These are phyloP conservation scores for Helobdella robusta DNA, from an alignment of 2,888 invertebrate species.

Conservation along the genomic window DNA sequence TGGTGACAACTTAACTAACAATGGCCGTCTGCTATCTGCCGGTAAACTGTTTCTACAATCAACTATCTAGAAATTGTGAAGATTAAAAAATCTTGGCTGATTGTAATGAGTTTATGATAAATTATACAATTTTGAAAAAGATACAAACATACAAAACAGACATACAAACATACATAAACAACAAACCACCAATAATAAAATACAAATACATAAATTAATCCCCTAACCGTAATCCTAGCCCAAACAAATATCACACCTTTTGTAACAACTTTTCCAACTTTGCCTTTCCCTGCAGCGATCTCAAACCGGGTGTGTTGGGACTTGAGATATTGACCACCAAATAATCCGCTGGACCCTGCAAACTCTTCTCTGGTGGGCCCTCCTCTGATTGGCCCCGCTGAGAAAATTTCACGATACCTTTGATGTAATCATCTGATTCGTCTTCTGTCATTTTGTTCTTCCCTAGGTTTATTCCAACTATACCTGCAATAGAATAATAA, in stretches of 20 bases:
- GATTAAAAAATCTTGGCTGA: background rate
- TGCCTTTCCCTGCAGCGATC: conserved; percentile 69
- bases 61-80: conserved; percentile 39
- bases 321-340: conserved; percentile 83
- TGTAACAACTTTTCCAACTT: conserved; percentile 62
- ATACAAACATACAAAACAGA: background rate
- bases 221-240: background rate
- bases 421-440: conserved; percentile 69
- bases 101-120: background rate
- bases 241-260: conserved; percentile 36
- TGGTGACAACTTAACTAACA: conserved; percentile 89
- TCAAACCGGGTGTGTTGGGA: conserved; percentile 86
- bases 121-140: background rate
- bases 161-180: background rate
- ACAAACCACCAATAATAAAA: background rate
- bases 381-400: no score
- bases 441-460: conserved; percentile 77
- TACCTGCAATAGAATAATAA: conserved; percentile 33
- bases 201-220: no score
- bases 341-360: no score
- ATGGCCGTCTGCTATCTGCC: conserved; percentile 54
- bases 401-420: conserved; percentile 71
- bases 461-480: conserved; percentile 87
- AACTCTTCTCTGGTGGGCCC: no score
- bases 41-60: conserved; percentile 38